A percentile compares a stretch with the other conserved stretches of the same genome.
phyloP scores from a whole-genome alignment of 2,888 invertebrate genomes.

The Tanypteryx hageni region DNA sequence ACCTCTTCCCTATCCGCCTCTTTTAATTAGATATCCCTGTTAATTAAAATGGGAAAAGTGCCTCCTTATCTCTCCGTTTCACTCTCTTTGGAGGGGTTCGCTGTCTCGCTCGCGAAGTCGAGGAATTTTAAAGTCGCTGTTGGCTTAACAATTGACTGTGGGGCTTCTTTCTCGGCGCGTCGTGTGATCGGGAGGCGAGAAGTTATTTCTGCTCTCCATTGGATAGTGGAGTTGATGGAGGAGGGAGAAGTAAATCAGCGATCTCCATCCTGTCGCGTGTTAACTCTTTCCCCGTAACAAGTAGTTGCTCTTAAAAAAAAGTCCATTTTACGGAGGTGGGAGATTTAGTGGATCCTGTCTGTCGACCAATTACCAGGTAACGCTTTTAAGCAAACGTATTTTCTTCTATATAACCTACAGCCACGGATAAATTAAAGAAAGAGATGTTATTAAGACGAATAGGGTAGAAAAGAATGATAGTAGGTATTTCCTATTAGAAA shows the following conservation, averaged over 20 bases:
- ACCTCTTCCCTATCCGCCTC: too few relatives aligned
- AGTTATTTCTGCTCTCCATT: not conserved
- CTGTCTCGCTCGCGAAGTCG: constrained; percentile 18
- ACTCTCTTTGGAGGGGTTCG: not conserved
- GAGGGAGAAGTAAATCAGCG: not conserved
- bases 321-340: too few relatives aligned
- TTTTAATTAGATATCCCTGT: constrained; percentile 48
- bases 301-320: too few relatives aligned
- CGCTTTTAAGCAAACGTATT: too few relatives aligned
- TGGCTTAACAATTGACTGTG: not conserved
- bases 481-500: too few relatives aligned
- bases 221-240: not conserved
- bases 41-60: constrained; percentile 38
- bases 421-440: too few relatives aligned
- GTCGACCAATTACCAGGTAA: too few relatives aligned
- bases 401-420: too few relatives aligned
- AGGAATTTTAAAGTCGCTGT: not conserved
- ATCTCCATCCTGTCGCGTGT: not conserved
- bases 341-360: too few relatives aligned
- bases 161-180: not conserved
- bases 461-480: too few relatives aligned
- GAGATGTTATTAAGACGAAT: too few relatives aligned
- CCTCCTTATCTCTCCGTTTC: not conserved
- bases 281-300: not conserved
- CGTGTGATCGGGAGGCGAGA: not conserved